A percentile compares a stretch with the other conserved stretches of the same genome.
Evolutionary conservation across 2,797 vertebrate genomes (phyloP).

Genomic region (Mormyrops boulengeri): DNA sequence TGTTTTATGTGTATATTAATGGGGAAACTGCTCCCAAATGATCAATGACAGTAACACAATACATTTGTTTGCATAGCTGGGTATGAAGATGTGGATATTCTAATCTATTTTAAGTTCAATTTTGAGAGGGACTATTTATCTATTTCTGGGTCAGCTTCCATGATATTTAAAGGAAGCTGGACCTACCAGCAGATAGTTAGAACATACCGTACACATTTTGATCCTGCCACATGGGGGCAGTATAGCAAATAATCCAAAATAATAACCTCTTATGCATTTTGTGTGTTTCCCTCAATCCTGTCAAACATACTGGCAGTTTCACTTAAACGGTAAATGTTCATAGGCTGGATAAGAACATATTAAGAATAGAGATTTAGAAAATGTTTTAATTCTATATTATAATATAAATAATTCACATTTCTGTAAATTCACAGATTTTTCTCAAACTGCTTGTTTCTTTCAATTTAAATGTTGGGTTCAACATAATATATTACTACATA

Average conservation of each 20-base stretch:
- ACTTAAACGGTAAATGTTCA: not conserved
- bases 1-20: not conserved
- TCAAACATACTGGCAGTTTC: not conserved
- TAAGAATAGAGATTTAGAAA: not conserved
- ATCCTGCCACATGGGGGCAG: not conserved
- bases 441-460: not conserved
- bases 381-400: not conserved
- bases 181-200: not conserved
- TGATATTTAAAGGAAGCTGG: not conserved
- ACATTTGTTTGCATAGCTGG: not conserved
- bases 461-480: not conserved
- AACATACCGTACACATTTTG: not conserved
- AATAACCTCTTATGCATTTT: not conserved
- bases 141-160: not conserved
- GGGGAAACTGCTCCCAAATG: not conserved
- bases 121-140: not conserved
- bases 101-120: not conserved
- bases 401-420: not conserved
- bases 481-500: not conserved
- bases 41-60: not conserved
- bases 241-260: not conserved
- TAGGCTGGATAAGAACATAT: not conserved
- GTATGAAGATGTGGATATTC: not conserved
- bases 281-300: not conserved
- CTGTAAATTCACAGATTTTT: not conserved